Base-by-base conservation (phyloP, 2,113 vertebrate species). In the Malurus alboscapulatus region DNA sequence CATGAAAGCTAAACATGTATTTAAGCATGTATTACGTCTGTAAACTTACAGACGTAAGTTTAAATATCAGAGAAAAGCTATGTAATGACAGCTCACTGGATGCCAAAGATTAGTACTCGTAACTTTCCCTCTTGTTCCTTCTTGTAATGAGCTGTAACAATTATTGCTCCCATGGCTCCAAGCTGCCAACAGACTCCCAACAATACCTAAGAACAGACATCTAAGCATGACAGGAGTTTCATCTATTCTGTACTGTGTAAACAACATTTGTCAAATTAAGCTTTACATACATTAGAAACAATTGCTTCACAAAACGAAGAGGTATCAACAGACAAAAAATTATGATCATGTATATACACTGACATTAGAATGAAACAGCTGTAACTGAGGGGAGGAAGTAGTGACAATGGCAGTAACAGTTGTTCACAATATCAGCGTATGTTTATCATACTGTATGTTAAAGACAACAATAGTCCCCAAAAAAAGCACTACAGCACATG, bases 171-270 rank as follows among this genome's bases (percentile, higher is more conserved):
- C 67, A 54, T 16, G 50, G 42, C 53, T 89, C 81, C 76, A 87
- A 89, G 74, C 90, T 93, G 87, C 81, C 82, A 91, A 55, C 34
- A 76, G 61, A 61, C 77, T 59, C 48, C 78, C 7, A 2, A 50
- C 53, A 78, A 61, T 47, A 89, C 50, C 84, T 61, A 94, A 92
- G 69, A 89, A 91, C 19, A 94, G 85, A 87, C 30, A 84, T 87
- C 74, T 32, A 54, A 86, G 53, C 62, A 91, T 72, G 44, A 61
- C 34, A 50, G 38, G 68, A 73, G 30, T 27, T 77, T 91, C 18
- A 61, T 57, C 73, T 75, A 62, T 68, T 61, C 74, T 20, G 4
- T 74, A 63, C 29, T 63, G 12, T 62, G 36, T 67, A 87, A 71
- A 68, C 47, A 89, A 68, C 69, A 75, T 79, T 82, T 82, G 71